Conservation (phyloP, 2,113 vertebrate species). For the Chiloscyllium plagiosum region DNA sequence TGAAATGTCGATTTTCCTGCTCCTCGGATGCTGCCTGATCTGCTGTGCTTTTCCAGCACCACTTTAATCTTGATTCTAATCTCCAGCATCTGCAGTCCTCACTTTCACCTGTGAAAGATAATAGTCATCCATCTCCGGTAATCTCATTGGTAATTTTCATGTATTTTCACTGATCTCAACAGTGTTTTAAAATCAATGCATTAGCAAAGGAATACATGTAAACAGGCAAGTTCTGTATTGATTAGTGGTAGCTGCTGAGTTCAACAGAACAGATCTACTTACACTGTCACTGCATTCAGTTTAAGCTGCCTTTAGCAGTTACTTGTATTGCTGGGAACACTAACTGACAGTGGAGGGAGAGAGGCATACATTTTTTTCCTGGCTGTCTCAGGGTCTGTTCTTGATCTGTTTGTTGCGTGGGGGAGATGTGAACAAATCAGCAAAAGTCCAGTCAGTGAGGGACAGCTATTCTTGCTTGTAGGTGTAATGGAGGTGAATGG, state of each 20-base stretch:
- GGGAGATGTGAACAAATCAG: background rate
- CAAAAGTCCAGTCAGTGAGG: background rate
- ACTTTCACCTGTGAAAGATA: background rate
- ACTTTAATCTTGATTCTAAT: too few relatives aligned
- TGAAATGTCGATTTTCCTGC: too few relatives aligned
- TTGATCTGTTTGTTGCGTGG: background rate
- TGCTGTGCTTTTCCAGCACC: too few relatives aligned
- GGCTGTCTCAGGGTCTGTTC: background rate
- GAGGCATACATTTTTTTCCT: background rate
- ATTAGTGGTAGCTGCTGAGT: background rate
- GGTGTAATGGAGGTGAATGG: background rate
- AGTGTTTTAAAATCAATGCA: background rate
- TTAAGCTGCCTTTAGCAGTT: background rate
- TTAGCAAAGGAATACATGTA: background rate
- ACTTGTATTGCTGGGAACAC: background rate
- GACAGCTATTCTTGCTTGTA: background rate
- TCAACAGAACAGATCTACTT: background rate
- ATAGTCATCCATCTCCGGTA: background rate
- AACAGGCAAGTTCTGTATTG: background rate
- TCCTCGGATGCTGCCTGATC: too few relatives aligned
- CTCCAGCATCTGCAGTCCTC: too few relatives aligned
- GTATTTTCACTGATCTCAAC: background rate
- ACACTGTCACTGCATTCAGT: background rate
- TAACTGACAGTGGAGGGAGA: background rate
- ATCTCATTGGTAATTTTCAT: background rate